Conservation (phyloP, 2,888 invertebrate species). For the Lymantria dispar region DNA sequence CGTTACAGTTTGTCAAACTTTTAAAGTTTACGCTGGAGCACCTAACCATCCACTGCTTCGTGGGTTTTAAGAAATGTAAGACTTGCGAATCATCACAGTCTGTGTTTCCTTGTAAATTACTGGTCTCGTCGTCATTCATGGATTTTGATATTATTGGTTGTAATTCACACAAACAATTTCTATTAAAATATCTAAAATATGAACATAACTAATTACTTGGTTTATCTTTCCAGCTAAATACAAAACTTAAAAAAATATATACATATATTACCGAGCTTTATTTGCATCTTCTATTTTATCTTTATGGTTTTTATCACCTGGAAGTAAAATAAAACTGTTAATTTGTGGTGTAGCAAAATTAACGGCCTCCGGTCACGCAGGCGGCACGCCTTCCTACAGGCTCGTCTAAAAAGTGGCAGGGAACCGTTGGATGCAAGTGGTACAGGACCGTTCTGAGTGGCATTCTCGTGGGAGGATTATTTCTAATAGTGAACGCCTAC, state of each 20-base stretch:
- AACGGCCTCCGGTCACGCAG: too few relatives aligned
- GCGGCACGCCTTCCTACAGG: too few relatives aligned
- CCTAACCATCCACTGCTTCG: constrained; percentile 56
- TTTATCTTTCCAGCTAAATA: not conserved
- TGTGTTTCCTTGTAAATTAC: not conserved
- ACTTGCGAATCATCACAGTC: not conserved
- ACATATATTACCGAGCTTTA: not conserved
- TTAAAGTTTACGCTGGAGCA: constrained; percentile 22
- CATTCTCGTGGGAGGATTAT: too few relatives aligned
- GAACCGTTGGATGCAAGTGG: too few relatives aligned
- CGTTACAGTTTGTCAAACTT: constrained; percentile 4
- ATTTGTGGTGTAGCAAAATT: too few relatives aligned
- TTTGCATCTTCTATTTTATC: not conserved
- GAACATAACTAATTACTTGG: not conserved
- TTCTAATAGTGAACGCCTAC: too few relatives aligned
- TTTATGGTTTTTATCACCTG: not conserved
- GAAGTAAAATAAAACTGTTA: not conserved
- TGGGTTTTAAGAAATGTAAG: constrained; percentile 37
- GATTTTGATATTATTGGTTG: not conserved
- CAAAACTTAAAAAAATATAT: not conserved
- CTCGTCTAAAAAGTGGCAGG: too few relatives aligned
- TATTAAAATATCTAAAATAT: constrained; percentile 12
- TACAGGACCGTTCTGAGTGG: too few relatives aligned
- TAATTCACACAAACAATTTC: constrained; percentile 19
- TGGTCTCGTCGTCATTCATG: not conserved